These are phyloP conservation scores for Cygnus atratus DNA, from an alignment of 2,113 vertebrate genomes.

Conservation along the genomic window DNA sequence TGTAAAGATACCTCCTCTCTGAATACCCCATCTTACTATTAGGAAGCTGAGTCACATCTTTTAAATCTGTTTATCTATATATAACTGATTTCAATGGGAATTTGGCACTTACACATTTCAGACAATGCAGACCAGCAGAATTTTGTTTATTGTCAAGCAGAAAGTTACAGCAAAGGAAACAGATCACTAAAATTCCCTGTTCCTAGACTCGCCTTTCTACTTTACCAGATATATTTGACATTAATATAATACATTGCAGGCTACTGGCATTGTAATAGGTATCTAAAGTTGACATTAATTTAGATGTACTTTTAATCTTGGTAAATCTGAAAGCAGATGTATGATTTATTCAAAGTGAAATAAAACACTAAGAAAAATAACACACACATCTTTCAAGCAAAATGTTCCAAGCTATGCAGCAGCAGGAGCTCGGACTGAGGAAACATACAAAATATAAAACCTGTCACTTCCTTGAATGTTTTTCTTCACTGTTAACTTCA, in stretches of 20 bases:
- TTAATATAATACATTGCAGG: conserved; percentile 2
- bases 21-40: not conserved
- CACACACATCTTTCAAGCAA: conserved; percentile 15
- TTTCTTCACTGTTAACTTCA: conserved; percentile 20
- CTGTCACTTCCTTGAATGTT: conserved; percentile 19
- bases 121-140: not conserved
- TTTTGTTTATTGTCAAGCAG: not conserved
- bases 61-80: not conserved
- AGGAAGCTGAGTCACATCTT: not conserved
- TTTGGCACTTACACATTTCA: not conserved
- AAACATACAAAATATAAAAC: not conserved
- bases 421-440: not conserved
- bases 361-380: not conserved
- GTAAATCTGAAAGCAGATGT: not conserved
- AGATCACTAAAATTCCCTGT: not conserved
- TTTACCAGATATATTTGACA: not conserved
- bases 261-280: not conserved
- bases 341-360: conserved; percentile 33
- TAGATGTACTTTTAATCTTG: conserved; percentile 25
- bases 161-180: not conserved
- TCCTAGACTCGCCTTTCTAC: not conserved
- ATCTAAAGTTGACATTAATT: conserved; percentile 17
- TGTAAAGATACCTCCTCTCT: not conserved
- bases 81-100: not conserved
- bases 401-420: not conserved